Conservation (phyloP, 30 jellyfish, hydroid and myxozoan species). For the Morbakka virulenta region DNA sequence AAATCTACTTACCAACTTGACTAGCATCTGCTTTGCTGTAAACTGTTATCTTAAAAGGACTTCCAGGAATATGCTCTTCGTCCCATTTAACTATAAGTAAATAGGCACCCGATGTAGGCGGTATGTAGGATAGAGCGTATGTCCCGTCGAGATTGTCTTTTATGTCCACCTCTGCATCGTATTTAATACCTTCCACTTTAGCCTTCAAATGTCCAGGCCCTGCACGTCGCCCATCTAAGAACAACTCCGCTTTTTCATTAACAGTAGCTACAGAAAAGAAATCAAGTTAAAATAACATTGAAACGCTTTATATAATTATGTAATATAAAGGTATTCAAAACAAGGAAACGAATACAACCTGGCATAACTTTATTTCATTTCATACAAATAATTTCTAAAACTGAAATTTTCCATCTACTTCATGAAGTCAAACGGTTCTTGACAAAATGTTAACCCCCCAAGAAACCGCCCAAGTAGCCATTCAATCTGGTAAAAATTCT, state of each 20-base stretch:
- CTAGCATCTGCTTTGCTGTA: constrained; percentile 55
- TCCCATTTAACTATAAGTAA: constrained; percentile 59
- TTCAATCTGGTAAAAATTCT: no score
- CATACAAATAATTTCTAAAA: no score
- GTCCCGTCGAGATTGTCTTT: constrained; percentile 68
- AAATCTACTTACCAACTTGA: constrained; percentile 57
- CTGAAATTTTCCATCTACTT: no score
- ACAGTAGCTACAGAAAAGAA: constrained; percentile 50
- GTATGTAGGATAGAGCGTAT: constrained; percentile 72
- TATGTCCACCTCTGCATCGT: constrained; percentile 37
- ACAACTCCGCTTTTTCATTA: constrained; percentile 47
- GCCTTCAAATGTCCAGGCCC: constrained; percentile 88
- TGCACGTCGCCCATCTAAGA: constrained; percentile 67
- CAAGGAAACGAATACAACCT: no score
- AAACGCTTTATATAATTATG: no score
- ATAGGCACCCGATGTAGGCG: constrained; percentile 71
- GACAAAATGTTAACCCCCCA: no score
- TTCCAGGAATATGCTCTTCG: constrained; percentile 77
- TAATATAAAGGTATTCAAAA: no score
- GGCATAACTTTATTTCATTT: no score
- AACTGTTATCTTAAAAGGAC: constrained; percentile 84
- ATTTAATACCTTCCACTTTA: constrained; percentile 55
- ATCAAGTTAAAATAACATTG: neutral
- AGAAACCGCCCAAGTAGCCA: no score
- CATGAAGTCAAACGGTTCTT: no score